Base-by-base conservation (phyloP, 1,140 invertebrate species). In the Trichoplusia ni region DNA sequence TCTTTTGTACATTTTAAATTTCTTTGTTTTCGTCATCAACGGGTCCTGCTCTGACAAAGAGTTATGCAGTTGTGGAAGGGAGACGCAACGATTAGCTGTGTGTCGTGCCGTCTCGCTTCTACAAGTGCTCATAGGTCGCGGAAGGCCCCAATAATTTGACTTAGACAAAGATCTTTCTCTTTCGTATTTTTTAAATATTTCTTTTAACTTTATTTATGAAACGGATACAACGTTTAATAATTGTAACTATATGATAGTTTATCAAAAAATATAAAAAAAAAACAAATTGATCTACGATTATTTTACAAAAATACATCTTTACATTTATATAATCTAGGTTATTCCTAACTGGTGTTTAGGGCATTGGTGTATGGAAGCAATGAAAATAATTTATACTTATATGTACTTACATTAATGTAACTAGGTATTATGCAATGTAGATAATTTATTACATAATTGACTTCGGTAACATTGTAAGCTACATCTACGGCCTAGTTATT, bases 401-500 rank as follows among this genome's bases (percentile, higher is more conserved):
- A 42, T 47, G 40, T 37, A 47, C 42, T 54, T 54, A 54, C 33
- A 54, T 54, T 38, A 64, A 60, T 60, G 37, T 61, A 61, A 47
- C 33, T 61, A n/a, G n/a, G n/a, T n/a, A 54, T 67, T 67, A 61
- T 67, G 53, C 60, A 58, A 58, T 63, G 56, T 61, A 62, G 27
- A 56, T 56, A 56, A 42, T 56, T 40, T 67, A 44, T 53, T 58
- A 66, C 53, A 53, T 84, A 86, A 86, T 86, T 86, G 83, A 86
- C 83, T 77, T 72, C 76, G 79, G 80, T 82, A 83, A 82, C 75
- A 54, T 71, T 58, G 38, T 58, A 44, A 71, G 65, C 67, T 76
- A 78, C 53, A 21, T 69, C 69, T 81, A 81, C 47, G 18, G 69
- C 67, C 79, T 86, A 84, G 44, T 83, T 81, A 86, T 86, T 86